Base-by-base conservation (phyloP, 2,888 invertebrate genomes). In the Drepana falcataria region DNA sequence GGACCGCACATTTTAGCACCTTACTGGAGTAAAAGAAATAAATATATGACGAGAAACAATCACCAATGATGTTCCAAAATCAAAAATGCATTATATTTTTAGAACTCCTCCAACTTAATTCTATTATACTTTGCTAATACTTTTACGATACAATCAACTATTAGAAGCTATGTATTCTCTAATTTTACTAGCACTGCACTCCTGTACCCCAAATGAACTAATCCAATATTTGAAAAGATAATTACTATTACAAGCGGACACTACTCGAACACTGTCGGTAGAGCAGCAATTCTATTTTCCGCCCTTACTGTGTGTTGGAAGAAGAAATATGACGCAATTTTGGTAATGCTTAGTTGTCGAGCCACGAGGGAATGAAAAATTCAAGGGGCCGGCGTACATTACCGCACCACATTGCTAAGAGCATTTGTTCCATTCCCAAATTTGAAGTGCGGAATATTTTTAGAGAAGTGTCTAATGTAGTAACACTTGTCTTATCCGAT, bases 281-380 rank as follows among this genome's bases (percentile, higher is more conserved):
- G 79, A 77, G 71, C 73, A 75, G 76, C 83, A 80, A 83, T 83
- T 77, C 80, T 90, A 87, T 85, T 87, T 83, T 76, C 81, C 76
- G 72, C 71, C 73, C 71, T 66, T 56, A 69, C 73, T 77, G 78
- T 81, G 84, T 82, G 85, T 79, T 80, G 73, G 70, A 82, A 80
- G 82, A 87, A 89, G 87, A 91, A 89, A 89, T 89, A 89, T 90
- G 88, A 88, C 83, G 89, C 90, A 91, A 91, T 91, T 90, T 88
- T 79, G 82, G 87, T 91, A 90, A 91, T 90, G 90, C 84, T 86
- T 83, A 87, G 87, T 90, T 87, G 89, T 87, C 87, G 84, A 81
- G 87, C 83, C 87, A 85, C 88, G 80, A 83, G 89, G 88, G 89
- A 88, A 89, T 90, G 89, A 91, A 90, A 90, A 90, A 90, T 90